phyloP scores from a whole-genome alignment of 2,113 vertebrate species.

The Odobenus rosmarus region DNA sequence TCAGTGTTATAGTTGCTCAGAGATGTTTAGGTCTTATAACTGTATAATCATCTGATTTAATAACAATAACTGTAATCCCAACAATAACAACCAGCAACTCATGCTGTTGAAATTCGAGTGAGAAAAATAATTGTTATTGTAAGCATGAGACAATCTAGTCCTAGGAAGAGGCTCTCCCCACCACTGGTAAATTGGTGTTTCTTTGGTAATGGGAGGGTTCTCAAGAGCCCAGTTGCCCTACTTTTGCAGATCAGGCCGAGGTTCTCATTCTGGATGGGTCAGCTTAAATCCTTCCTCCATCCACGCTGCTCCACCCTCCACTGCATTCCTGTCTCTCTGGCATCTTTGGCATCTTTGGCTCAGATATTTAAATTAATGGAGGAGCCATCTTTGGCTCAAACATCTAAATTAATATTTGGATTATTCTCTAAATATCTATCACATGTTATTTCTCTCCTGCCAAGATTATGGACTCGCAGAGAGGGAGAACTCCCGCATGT shows the following conservation, averaged over 20 bases:
- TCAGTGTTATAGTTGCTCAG: background rate
- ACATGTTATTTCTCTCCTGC: background rate
- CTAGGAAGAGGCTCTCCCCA: background rate
- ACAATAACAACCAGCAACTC: background rate
- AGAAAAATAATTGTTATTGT: background rate
- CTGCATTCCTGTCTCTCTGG: background rate
- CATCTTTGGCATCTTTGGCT: background rate
- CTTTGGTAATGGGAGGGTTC: background rate
- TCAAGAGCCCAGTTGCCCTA: background rate
- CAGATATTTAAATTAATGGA: background rate
- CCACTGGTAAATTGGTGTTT: background rate
- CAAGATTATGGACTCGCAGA: background rate
- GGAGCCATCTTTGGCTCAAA: background rate
- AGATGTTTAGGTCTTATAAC: background rate
- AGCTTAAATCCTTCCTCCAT: background rate
- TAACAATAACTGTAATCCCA: background rate
- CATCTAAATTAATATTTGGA: slow-evolving; percentile 2
- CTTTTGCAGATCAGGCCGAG: background rate
- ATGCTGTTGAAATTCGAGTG: background rate
- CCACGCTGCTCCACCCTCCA: background rate
- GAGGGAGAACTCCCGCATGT: background rate
- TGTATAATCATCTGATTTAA: background rate
- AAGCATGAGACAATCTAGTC: background rate
- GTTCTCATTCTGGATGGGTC: background rate
- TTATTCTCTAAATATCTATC: background rate